Percentiles rank a stretch among this genome's conserved stretches.
Conservation (phyloP, 2,888 invertebrate genomes). For the Agelastica alni region DNA sequence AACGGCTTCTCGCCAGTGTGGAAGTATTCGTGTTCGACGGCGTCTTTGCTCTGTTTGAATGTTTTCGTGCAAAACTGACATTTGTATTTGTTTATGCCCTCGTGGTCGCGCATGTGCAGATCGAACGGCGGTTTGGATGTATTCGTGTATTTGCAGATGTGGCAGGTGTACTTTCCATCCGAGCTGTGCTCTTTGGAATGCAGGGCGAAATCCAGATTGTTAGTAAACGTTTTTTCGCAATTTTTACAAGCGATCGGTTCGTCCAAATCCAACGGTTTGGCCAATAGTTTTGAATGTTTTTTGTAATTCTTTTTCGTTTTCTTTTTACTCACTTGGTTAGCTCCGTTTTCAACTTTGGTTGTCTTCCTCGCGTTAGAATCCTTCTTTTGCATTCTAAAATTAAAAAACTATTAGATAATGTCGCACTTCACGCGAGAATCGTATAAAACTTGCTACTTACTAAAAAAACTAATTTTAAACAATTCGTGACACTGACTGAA, state of each 20-base stretch:
- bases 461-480: no score
- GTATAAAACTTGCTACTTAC: no score
- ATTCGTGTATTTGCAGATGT: conserved; percentile 1
- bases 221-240: conserved; percentile 55
- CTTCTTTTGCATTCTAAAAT: no score
- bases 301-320: no score
- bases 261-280: no score
- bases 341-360: no score
- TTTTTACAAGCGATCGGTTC: conserved; percentile 58
- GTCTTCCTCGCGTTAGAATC: no score
- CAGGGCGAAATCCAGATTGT: conserved; percentile 46
- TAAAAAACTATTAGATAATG: no score
- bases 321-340: no score
- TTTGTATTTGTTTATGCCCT: conserved; percentile 52
- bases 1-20: conserved; percentile 35
- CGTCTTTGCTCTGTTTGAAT: conserved; percentile 55
- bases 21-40: conserved; percentile 32
- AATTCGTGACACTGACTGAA: no score
- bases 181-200: conserved; percentile 47
- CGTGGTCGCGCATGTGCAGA: conserved; percentile 48
- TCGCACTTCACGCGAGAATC: no score
- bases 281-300: no score
- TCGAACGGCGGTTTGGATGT: conserved; percentile 49
- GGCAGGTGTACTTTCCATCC: conserved; percentile 30
- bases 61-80: conserved; percentile 28